phyloP scores from a whole-genome alignment of 2,113 vertebrate genomes.

The Eublepharis macularius region DNA sequence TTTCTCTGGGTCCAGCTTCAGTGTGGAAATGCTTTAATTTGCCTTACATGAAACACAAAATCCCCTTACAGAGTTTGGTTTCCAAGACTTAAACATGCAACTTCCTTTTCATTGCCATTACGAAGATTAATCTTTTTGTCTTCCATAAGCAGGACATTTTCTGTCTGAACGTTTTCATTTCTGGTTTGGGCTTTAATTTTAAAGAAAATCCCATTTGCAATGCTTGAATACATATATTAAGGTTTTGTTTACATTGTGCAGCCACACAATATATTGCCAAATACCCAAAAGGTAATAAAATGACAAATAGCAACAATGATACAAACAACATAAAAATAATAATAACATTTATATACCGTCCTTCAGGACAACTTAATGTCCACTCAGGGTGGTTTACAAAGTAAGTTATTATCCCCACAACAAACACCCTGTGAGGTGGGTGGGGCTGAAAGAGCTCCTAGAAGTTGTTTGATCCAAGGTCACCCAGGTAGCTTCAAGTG shows the following conservation, averaged over 20 bases:
- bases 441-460: no score
- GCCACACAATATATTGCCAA: background rate
- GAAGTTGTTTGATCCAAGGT: no score
- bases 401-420: no score
- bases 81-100: slow-evolving; percentile 63
- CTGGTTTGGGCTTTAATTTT: slow-evolving; percentile 77
- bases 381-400: no score
- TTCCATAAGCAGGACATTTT: slow-evolving; percentile 58
- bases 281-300: background rate
- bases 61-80: slow-evolving; percentile 62
- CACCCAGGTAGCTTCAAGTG: no score
- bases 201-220: slow-evolving; percentile 69
- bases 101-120: slow-evolving; percentile 49
- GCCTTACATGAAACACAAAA: slow-evolving; percentile 66
- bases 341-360: no score
- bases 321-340: no score
- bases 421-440: no score
- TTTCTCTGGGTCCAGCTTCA: no score
- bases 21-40: slow-evolving; percentile 74
- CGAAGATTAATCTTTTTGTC: slow-evolving; percentile 48
- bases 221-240: slow-evolving; percentile 62
- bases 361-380: no score
- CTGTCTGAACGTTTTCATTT: slow-evolving; percentile 63
- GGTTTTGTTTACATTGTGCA: slow-evolving; percentile 46
- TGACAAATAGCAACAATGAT: no score